These are phyloP conservation scores for Procapra przewalskii DNA, from an alignment of 2,113 vertebrate genomes.

Conservation along the genomic window DNA sequence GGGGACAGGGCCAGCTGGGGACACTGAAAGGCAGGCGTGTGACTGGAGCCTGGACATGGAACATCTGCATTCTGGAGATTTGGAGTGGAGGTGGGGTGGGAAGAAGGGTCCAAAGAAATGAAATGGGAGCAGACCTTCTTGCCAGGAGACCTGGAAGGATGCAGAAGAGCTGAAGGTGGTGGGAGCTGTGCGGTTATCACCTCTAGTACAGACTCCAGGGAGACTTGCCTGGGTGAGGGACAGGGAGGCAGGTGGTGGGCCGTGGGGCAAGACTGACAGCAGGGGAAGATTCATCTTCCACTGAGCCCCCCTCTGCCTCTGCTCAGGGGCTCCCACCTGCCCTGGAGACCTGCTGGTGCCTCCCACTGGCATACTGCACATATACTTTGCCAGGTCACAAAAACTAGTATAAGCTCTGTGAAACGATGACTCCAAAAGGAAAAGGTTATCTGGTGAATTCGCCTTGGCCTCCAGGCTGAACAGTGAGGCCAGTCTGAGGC, in stretches of 20 bases:
- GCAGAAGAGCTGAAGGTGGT: background rate
- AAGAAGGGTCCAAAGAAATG: background rate
- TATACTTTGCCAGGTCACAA: background rate
- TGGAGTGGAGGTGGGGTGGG: accelerated
- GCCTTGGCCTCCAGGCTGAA: background rate
- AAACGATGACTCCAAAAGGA: background rate
- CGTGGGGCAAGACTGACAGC: accelerated
- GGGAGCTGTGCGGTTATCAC: too few relatives aligned
- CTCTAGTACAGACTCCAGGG: background rate
- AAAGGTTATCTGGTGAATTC: background rate
- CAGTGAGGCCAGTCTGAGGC: background rate
- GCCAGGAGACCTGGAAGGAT: background rate
- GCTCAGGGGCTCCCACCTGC: background rate
- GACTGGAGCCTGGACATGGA: background rate
- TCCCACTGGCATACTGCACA: accelerated
- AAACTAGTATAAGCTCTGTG: background rate
- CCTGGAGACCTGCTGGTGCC: background rate
- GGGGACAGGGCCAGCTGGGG: background rate
- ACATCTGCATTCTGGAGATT: background rate
- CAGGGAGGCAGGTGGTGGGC: background rate
- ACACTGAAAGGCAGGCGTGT: background rate
- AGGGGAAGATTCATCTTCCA: background rate
- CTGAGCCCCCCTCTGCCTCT: background rate
- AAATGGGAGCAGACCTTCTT: background rate
- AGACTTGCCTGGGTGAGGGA: background rate